Evolutionary conservation across 2,113 vertebrate species (phyloP), one percentile per base, ranked within the genome.

Genomic region (Tragulus kanchil): DNA sequence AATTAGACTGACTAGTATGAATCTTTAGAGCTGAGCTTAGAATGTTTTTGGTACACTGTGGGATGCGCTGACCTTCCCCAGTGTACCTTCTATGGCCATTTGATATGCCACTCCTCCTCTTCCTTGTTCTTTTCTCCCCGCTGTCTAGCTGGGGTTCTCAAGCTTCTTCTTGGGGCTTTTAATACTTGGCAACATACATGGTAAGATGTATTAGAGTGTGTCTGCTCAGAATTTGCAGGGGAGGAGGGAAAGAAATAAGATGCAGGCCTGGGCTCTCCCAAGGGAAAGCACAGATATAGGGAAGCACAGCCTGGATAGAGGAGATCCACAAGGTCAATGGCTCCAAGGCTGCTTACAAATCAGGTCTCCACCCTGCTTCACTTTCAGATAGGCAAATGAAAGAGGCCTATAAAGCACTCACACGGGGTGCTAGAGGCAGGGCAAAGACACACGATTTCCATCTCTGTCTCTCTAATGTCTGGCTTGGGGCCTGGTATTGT

Each of bases 151-250:
- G 71, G 13, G 48, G 13, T 65, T 94, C 45, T 85, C 71, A 52
- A 77, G 28, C 36, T 95, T 52, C 83, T 96, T 89, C 73, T 73
- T 90, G 75, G 15, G 36, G 69, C 14, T 87, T 25, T 73, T 73
- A 45, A 45, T 73, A 31, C 8, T 58, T 25, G 62, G 31, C 58
- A n/a, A 94, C 82, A 77, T 14, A 69, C 31, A 69, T 4, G 10
- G 11, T 56, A 19, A 71, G 71, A 25, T 65, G n/a, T 50, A 45
- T 25, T 78, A 52, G n/a, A 77, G 17, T 10, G 50, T 6, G 6
- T 75, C 87, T 85, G 17, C 28, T 93, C 31, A 82, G 69, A 93
- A 93, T 89, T 89, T 94, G 16, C 19, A 90, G 48, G n/a, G 83
- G 36, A 94, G 48, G 28, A 52, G 13, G 59, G 17, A 50, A 12